These are phyloP conservation scores for Tipula confusa DNA, from an alignment of 2,888 invertebrate species.

Conservation along the genomic window DNA sequence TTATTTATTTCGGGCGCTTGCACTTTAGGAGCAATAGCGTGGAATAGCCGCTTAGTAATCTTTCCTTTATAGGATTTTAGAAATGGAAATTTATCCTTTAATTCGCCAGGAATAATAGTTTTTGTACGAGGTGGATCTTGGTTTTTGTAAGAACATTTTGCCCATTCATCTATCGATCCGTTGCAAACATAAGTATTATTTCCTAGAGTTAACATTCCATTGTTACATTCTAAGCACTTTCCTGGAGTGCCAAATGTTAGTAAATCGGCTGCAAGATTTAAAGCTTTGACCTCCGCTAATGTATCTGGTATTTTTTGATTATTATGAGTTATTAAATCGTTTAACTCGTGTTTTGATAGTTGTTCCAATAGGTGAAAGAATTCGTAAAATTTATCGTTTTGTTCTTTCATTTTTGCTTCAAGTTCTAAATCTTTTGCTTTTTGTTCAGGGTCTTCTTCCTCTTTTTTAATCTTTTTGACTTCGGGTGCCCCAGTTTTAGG, in stretches of 20 bases:
- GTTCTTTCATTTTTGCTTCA: background rate
- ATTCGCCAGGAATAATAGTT: slow-evolving; percentile 64
- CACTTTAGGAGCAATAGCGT: slow-evolving; percentile 44
- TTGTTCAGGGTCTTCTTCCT: slow-evolving; percentile 40
- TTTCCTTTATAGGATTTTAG: slow-evolving; percentile 61
- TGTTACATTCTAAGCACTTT: slow-evolving; percentile 70
- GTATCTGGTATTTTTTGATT: background rate
- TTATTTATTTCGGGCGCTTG: slow-evolving; percentile 54
- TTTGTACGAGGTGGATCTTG: slow-evolving; percentile 67
- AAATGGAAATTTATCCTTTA: slow-evolving; percentile 54
- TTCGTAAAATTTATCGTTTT: background rate
- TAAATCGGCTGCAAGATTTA: slow-evolving; percentile 75
- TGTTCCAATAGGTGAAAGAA: background rate
- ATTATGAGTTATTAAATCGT: background rate
- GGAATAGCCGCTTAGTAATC: slow-evolving; percentile 56
- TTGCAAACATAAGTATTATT: slow-evolving; percentile 80
- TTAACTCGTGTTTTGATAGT: background rate
- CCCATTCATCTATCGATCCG: slow-evolving; percentile 83
- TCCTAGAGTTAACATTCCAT: slow-evolving; percentile 66
- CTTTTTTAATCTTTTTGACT: slow-evolving; percentile 65
- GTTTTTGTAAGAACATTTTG: slow-evolving; percentile 71
- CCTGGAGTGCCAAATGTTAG: slow-evolving; percentile 83
- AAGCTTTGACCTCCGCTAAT: background rate
- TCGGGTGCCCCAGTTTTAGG: slow-evolving; percentile 52
- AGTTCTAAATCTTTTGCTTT: background rate